Evolutionary conservation across 2,888 invertebrate genomes (phyloP), one percentile per base, ranked within the genome.

Genomic region (Dryomyza anilis): DNA sequence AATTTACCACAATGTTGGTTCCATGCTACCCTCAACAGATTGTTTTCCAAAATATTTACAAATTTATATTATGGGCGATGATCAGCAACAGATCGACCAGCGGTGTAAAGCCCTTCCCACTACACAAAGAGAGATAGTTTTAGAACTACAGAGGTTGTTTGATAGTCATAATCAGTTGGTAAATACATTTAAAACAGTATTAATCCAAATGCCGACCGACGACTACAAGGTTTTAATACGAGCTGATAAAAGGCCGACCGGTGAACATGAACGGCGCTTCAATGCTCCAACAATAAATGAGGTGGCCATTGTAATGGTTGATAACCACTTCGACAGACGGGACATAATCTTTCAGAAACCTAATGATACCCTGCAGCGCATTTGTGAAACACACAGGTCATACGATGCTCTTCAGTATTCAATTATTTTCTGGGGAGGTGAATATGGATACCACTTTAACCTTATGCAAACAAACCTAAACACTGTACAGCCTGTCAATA

Each of bases 61-160:
- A 50, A 67, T 67, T 33, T 67, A 65, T 25, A 65, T 67, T 30
- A 64, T 61, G 55, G 59, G 58, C 12, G 21, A 60, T 55, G 23
- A 16, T 21, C 25, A 58, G 8, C 29, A 50, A 5, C 12, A 59
- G 45, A 16, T 52, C 16, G 29, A 62, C 12, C 36, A 30, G 19
- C 39, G 62, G 4, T 62, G 58, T 23, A 8, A 27, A 57, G 21
- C 23, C 27, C 36, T 27, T 55, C 14, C 30, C 16, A 19, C 25
- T n/a, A 45, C 16, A 39, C 55, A 36, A 46, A 23, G 55, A 48
- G 33, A 53, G 36, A 65, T 62, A 52, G 43, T 62, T 23, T n/a
- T 5, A 2, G 19, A 19, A 23, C 23, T 48, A 3, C 58, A 66
- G 64, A 33, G 25, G 10, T 58, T 64, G 25, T 57, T 64, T 14